Evolutionary conservation across 1,140 invertebrate genomes (phyloP).

Genomic region (Aphidius ervi): DNA sequence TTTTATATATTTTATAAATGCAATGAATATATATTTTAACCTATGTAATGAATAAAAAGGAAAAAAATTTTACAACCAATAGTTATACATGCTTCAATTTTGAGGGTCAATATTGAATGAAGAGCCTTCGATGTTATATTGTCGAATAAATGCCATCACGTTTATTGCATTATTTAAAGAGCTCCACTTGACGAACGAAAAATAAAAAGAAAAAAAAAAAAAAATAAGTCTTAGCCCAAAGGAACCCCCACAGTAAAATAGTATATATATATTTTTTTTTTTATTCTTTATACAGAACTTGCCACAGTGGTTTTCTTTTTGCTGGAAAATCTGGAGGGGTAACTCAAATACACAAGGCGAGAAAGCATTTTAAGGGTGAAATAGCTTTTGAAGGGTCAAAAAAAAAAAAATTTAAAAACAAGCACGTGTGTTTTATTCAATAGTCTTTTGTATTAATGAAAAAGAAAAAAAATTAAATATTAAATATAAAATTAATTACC

Average conservation of each 20-base stretch:
- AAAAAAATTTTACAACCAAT: background rate
- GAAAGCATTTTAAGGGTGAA: constrained; percentile 29
- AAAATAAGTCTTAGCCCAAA: constrained; percentile 34
- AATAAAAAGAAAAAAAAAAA: background rate
- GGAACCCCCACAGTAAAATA: constrained; percentile 21
- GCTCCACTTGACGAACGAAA: constrained; percentile 30
- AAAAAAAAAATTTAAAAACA: background rate
- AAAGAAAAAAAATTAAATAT: background rate
- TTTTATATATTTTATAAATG: too few relatives aligned
- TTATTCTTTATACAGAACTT: constrained; percentile 1
- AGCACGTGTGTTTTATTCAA: background rate
- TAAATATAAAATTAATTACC: constrained; percentile 33
- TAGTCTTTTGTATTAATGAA: background rate
- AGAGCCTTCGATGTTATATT: constrained; percentile 27
- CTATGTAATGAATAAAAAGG: background rate
- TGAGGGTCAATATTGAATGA: too few relatives aligned
- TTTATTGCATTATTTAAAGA: constrained; percentile 54
- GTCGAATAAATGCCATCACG: constrained; percentile 50
- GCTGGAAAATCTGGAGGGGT: constrained; percentile 31
- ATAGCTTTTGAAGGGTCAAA: background rate
- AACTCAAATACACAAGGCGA: constrained; percentile 1
- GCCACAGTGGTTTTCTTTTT: constrained; percentile 26
- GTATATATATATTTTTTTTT: too few relatives aligned
- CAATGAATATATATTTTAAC: too few relatives aligned
- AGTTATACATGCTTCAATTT: too few relatives aligned